Evolutionary conservation across 2,797 vertebrate genomes (phyloP).

Genomic region (Chromis chromis): DNA sequence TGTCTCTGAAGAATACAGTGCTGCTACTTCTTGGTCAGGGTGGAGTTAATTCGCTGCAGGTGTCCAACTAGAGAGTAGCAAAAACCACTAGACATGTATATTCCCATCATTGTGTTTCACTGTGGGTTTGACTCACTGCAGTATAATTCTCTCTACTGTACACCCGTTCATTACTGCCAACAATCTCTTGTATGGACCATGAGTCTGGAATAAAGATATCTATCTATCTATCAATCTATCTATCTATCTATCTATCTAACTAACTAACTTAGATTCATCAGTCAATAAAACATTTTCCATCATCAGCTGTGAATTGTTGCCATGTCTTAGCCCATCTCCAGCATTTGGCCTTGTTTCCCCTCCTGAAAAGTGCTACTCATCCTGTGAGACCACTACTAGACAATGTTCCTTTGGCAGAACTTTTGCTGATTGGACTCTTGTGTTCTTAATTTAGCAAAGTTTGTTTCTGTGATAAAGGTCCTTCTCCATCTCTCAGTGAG

Average conservation of each 20-base stretch:
- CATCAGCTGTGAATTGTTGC: neutral
- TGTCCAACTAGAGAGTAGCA: neutral
- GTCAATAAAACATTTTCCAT: neutral
- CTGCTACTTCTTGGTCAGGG: neutral
- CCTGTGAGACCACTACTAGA: neutral
- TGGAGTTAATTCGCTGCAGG: no score
- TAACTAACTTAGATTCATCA: no score
- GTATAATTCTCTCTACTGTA: no score
- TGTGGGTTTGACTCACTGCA: no score
- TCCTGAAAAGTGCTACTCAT: neutral
- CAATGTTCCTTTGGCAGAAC: neutral
- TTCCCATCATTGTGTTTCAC: neutral
- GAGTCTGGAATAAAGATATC: no score
- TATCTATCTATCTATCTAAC: no score
- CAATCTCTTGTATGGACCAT: no score
- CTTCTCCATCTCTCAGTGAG: neutral
- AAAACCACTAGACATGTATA: no score
- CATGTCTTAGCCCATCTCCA: neutral
- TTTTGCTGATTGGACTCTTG: neutral
- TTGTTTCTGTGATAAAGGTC: neutral
- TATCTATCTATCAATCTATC: no score
- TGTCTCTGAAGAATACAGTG: no score
- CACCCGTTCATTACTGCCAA: no score
- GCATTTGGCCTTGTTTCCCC: neutral
- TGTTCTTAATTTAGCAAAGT: neutral